Percentiles rank a stretch among this genome's conserved stretches.
phyloP scores from a whole-genome alignment of 2,797 vertebrate species.

The Okamejei kenojei region DNA sequence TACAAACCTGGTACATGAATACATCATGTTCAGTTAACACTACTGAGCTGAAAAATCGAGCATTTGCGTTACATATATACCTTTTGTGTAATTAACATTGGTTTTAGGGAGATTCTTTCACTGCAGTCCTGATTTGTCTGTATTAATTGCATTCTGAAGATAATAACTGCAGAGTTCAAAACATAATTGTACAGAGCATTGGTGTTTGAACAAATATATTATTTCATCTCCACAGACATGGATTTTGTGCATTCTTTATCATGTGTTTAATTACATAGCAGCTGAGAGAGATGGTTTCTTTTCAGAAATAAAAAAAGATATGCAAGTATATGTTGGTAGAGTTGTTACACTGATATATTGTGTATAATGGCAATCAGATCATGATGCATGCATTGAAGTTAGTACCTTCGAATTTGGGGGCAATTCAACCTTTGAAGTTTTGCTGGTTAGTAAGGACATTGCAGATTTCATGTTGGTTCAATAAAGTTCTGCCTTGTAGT shows the following conservation, averaged over 20 bases:
- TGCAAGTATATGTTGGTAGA: background rate
- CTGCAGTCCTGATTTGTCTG: background rate
- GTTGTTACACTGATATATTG: background rate
- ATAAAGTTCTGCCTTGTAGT: background rate
- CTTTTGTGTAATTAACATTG: background rate
- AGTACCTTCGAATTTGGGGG: background rate
- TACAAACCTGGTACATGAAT: background rate
- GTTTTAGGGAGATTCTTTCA: background rate
- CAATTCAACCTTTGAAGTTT: background rate
- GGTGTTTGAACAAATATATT: background rate
- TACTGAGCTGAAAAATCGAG: background rate
- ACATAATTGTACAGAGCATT: background rate
- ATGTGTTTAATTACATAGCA: background rate
- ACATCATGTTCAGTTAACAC: too few relatives aligned
- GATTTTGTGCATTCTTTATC: background rate
- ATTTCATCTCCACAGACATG: background rate
- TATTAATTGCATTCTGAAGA: background rate
- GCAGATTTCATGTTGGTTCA: background rate
- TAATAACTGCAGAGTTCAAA: background rate
- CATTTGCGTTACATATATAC: background rate
- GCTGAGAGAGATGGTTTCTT: background rate
- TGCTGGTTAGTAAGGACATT: background rate
- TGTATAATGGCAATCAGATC: background rate
- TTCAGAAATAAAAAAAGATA: background rate
- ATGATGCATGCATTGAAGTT: background rate